A percentile compares a stretch with the other conserved stretches of the same genome.
Conservation (phyloP, 1,140 invertebrate genomes). For the Sesamia nonagrioides region DNA sequence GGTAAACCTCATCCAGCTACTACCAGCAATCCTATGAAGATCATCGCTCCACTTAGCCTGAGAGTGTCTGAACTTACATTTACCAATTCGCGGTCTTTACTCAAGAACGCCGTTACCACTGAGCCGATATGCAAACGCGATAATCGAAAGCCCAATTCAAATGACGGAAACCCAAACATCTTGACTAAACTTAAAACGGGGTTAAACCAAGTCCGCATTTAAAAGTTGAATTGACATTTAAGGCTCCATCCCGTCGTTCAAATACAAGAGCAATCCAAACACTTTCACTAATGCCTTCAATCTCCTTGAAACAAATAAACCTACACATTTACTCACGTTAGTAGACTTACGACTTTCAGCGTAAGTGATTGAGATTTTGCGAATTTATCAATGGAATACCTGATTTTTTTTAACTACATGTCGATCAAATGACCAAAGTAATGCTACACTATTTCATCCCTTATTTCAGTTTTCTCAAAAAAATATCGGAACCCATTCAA, state of each 20-base stretch:
- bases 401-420: not conserved
- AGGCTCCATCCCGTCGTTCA: not conserved
- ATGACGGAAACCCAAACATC: not conserved
- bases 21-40: too few species aligned
- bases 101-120: not conserved
- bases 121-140: too few species aligned
- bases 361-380: not conserved
- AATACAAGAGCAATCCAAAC: conserved; percentile 16
- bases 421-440: too few species aligned
- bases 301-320: conserved; percentile 7
- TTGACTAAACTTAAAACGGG: conserved; percentile 1
- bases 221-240: conserved; percentile 15
- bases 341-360: not conserved
- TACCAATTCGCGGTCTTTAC: too few species aligned
- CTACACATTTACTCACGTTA: conserved; percentile 8
- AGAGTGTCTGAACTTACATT: too few species aligned
- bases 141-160: not conserved
- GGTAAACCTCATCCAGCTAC: too few species aligned
- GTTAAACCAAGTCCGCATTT: conserved; percentile 12
- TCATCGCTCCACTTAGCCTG: too few species aligned
- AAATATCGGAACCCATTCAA: too few species aligned
- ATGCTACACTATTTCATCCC: too few species aligned
- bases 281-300: conserved; percentile 4
- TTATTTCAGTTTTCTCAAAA: too few species aligned
- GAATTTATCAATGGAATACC: not conserved